Percentiles rank a stretch among this genome's conserved stretches.
These are phyloP conservation scores for Geodia barretti DNA, from an alignment of 37 sponge, comb jelly and placozoan genomes.

Conservation along the genomic window DNA sequence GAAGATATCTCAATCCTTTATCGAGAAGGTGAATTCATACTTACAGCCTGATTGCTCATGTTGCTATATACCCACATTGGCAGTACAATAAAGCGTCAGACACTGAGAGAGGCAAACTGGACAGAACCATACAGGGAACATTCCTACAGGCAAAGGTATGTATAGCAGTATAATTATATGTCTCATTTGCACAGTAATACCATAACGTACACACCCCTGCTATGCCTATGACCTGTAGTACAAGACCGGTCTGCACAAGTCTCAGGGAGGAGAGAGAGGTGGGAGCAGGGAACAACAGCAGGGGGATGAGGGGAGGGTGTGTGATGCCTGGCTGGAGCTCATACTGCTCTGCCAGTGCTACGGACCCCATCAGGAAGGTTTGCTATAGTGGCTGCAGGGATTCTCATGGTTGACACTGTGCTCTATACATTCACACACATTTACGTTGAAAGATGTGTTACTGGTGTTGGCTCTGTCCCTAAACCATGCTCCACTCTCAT, in stretches of 20 bases:
- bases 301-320: constrained; percentile 5
- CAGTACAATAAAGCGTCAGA: constrained; percentile 52
- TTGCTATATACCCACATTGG: no score
- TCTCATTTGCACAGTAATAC: neutral
- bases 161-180: no score
- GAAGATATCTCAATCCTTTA: neutral
- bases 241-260: constrained; percentile 36
- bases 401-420: no score
- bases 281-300: no score
- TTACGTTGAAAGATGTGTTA: constrained; percentile 14
- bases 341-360: constrained; percentile 65
- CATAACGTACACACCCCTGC: neutral
- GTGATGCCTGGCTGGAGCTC: constrained; percentile 69
- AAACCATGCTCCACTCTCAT: constrained; percentile 50
- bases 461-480: constrained; percentile 47
- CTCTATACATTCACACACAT: neutral
- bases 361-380: constrained; percentile 65
- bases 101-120: constrained; percentile 29
- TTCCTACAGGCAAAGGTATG: constrained; percentile 58
- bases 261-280: neutral
- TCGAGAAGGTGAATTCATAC: neutral
- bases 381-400: no score
- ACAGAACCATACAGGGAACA: constrained; percentile 6
- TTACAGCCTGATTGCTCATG: no score
- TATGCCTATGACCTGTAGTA: constrained; percentile 38